phyloP scores from a whole-genome alignment of 2,113 vertebrate species.

The Platanista minor region DNA sequence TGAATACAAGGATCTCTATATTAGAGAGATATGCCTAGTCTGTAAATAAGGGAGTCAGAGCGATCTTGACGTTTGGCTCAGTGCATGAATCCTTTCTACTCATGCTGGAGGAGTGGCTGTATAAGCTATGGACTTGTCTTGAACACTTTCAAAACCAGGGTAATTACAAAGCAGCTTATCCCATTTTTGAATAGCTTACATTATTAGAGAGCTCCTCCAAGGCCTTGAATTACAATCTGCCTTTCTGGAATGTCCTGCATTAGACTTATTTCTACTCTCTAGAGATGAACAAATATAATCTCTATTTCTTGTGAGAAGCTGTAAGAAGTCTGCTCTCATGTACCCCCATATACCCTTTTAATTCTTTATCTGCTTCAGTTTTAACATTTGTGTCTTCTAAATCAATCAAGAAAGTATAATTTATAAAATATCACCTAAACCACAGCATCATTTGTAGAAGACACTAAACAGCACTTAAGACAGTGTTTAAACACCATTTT shows the following conservation, averaged over 20 bases:
- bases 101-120: background rate
- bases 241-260: background rate
- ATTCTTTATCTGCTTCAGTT: background rate
- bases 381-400: background rate
- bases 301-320: background rate
- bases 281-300: background rate
- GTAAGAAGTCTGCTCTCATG: background rate
- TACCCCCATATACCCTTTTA: background rate
- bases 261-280: background rate
- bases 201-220: background rate
- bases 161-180: background rate
- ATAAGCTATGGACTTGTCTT: background rate
- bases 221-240: background rate
- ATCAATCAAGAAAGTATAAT: background rate
- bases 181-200: background rate
- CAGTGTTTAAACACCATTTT: background rate
- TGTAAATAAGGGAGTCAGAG: background rate
- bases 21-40: background rate
- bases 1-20: background rate
- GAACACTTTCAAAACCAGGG: background rate
- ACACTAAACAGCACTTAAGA: background rate
- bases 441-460: background rate
- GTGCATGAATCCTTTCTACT: background rate
- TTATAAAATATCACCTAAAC: background rate
- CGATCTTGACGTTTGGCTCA: background rate